Evolutionary conservation across 2,888 invertebrate species (phyloP), one percentile per base, ranked within the genome.

Genomic region (Drosophila prolongata): DNA sequence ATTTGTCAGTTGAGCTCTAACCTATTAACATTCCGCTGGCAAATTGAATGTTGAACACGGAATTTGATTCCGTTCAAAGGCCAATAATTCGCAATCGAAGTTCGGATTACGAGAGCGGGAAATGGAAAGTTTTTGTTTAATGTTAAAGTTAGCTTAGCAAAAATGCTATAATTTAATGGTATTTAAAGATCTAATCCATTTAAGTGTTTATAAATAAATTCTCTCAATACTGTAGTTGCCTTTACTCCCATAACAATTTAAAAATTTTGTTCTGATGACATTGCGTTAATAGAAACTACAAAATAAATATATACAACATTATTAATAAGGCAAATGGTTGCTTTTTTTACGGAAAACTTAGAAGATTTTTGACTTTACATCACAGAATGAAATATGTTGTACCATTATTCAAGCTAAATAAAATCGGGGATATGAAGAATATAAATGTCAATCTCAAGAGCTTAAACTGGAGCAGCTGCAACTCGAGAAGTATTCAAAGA

Each of bases 1-100:
- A 74, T 65, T 74, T 56, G 65, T 66, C 66, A 68, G 43, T 56
- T 35, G 38, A 35, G 44, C 38, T 43, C 53, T 49, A 56, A 30
- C 54, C 71, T n/a, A 70, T 68, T 52, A 60, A 66, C 60, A 60
- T 60, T 68, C 38, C 50, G 27, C 24, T 11, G 19, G 46, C 46
- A 38, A 68, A 68, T 66, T 47, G 34, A 55, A 68, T 40, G 54
- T 14, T 35, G 13, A 58, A n/a, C 27, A 2, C 5, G 49, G 71
- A 58, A 68, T 59, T 59, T 16, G 38, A 70, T 34, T 56, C n/a
- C 9, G 13, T 34, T 56, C 42, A 43, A 46, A 40, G 30, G 35
- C 16, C 16, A 35, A 54, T 65, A 13, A 14, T 24, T 34, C 34
- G 27, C 37, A 34, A 38, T 58, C 58, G 46, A n/a, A 16, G 34